phyloP scores from a whole-genome alignment of 2,113 vertebrate genomes.

The Ictalurus furcatus region DNA sequence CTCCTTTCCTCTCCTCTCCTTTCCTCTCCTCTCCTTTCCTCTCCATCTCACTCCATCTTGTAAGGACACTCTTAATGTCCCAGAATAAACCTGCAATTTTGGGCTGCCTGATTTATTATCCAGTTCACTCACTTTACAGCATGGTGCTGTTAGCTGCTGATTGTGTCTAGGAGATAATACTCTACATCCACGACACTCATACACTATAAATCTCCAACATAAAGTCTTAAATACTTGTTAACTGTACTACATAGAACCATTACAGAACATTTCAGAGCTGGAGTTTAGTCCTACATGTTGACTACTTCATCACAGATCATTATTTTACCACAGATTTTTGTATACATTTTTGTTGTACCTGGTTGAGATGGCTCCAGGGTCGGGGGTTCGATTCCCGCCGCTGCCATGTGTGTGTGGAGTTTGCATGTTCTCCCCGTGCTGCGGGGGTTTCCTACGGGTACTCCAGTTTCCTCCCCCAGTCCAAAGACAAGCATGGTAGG shows the following conservation, averaged over 20 bases:
- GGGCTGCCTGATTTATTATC: background rate
- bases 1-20: background rate
- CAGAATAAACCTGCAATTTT: background rate
- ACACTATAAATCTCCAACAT: background rate
- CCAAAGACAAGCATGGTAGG: too few relatives aligned
- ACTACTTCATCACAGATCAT: too few relatives aligned
- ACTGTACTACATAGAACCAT: background rate
- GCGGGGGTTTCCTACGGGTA: too few relatives aligned
- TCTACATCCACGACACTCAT: background rate
- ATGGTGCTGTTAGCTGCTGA: background rate
- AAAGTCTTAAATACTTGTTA: background rate
- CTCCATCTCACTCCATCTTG: background rate
- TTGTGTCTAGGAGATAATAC: background rate
- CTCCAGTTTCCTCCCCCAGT: too few relatives aligned
- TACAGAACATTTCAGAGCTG: background rate
- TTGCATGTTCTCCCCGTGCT: too few relatives aligned
- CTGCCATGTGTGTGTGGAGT: too few relatives aligned
- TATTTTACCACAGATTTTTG: too few relatives aligned
- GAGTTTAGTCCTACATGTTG: too few relatives aligned
- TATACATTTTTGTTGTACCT: too few relatives aligned
- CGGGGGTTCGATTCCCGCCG: too few relatives aligned
- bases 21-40: background rate
- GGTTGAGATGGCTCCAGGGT: too few relatives aligned
- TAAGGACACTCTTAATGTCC: background rate
- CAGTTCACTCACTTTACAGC: background rate